These are phyloP conservation scores for Proteles cristata DNA, from an alignment of 2,113 vertebrate genomes.

Conservation along the genomic window DNA sequence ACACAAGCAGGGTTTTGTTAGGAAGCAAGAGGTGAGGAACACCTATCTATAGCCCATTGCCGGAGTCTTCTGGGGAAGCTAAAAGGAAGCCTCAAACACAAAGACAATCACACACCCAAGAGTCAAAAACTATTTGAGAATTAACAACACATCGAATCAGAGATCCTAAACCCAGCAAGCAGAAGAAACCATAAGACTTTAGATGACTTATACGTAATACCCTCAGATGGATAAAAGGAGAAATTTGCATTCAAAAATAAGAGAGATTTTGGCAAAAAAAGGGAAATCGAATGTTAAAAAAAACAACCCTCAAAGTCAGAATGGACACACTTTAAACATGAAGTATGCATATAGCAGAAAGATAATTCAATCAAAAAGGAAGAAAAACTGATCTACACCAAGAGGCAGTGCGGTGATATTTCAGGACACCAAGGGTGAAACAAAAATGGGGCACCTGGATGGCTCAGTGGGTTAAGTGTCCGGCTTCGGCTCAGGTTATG, in stretches of 20 bases:
- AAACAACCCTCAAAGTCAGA: not conserved
- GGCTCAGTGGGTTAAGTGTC: too few relatives aligned
- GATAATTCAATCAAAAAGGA: not conserved
- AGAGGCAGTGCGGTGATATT: not conserved
- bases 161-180: not conserved
- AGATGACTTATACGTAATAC: not conserved
- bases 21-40: not conserved
- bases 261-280: not conserved
- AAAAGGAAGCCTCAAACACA: not conserved
- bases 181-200: not conserved
- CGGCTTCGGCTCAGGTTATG: too few relatives aligned
- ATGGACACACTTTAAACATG: not conserved
- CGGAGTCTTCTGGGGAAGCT: not conserved
- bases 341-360: not conserved
- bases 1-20: not conserved
- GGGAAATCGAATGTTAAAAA: not conserved
- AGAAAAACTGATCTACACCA: not conserved
- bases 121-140: not conserved
- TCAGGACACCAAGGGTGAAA: not conserved
- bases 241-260: not conserved
- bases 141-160: not conserved
- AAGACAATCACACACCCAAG: not conserved
- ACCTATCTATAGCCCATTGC: not conserved
- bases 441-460: too few relatives aligned
- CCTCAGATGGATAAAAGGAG: not conserved